These are phyloP conservation scores for Pristionchus entomophagus DNA, from an alignment of 2,888 invertebrate genomes.

Conservation along the genomic window DNA sequence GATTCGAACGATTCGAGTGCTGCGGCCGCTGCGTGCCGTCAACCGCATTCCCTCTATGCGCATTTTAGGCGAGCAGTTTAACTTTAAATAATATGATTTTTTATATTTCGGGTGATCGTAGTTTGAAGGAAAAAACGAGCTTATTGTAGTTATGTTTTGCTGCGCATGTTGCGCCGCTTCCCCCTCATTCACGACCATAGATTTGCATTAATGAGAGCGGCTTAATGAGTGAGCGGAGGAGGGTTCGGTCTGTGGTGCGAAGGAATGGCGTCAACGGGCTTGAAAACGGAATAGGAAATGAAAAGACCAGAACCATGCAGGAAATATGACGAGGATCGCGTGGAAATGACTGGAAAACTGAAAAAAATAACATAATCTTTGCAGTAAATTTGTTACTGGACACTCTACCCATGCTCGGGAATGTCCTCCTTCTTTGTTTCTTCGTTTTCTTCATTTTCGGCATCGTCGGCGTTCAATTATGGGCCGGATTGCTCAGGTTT, in stretches of 20 bases:
- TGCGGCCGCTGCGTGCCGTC: conserved; percentile 96
- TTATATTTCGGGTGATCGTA: neutral
- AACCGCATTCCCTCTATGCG: conserved; percentile 96
- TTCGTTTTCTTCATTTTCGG: conserved; percentile 99
- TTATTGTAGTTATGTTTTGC: too few species aligned
- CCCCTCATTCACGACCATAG: neutral
- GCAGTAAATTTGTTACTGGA: conserved; percentile 97
- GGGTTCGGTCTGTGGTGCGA: conserved; percentile 25
- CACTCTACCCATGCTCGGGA: conserved; percentile 98
- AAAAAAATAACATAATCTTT: conserved; percentile 48
- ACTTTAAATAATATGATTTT: neutral
- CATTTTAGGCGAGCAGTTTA: conserved; percentile 65
- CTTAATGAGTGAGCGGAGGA: conserved; percentile 13
- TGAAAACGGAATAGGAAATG: neutral
- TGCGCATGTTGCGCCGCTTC: neutral
- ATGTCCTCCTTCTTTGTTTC: conserved; percentile 95
- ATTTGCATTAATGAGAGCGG: conserved; percentile 34
- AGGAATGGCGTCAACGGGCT: too few species aligned
- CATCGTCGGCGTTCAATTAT: conserved; percentile 98
- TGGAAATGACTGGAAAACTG: neutral
- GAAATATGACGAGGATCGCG: neutral
- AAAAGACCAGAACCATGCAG: neutral
- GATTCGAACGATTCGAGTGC: conserved; percentile 95
- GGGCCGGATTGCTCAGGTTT: conserved; percentile 95
- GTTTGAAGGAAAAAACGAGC: neutral